Conservation (phyloP, 2,113 vertebrate species). For the Myiozetetes cayanensis region DNA sequence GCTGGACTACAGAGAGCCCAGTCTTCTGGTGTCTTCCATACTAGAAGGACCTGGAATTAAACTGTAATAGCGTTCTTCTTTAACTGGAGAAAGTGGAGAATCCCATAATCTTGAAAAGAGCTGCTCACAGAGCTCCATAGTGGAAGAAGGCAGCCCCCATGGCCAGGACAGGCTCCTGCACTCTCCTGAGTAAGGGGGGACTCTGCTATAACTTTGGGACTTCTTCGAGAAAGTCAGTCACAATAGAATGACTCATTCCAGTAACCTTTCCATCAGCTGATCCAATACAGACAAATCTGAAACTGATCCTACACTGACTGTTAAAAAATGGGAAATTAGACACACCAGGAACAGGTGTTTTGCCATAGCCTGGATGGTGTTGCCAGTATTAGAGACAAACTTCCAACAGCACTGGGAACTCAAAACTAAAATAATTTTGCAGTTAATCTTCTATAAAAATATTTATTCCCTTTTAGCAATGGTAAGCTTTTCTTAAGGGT, state of each 20-base stretch:
- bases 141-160: not conserved
- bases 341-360: not conserved
- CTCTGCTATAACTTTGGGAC: rapidly evolving
- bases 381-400: not conserved
- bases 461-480: not conserved
- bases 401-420: not conserved
- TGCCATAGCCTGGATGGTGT: not conserved
- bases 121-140: not conserved
- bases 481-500: not conserved
- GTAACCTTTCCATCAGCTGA: not conserved
- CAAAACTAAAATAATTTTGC: not conserved
- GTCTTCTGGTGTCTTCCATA: not conserved
- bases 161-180: not conserved
- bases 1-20: not conserved
- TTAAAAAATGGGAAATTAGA: not conserved
- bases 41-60: not conserved
- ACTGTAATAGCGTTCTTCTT: not conserved
- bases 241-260: not conserved
- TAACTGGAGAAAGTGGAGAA: not conserved
- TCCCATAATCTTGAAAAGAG: not conserved
- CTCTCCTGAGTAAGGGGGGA: not conserved
- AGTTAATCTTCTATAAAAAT: not conserved
- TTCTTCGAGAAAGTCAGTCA: not conserved
- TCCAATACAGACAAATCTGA: not conserved
- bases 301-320: not conserved